These are phyloP conservation scores for Larimichthys polyactis DNA, from an alignment of 2,113 vertebrate genomes.

Conservation along the genomic window DNA sequence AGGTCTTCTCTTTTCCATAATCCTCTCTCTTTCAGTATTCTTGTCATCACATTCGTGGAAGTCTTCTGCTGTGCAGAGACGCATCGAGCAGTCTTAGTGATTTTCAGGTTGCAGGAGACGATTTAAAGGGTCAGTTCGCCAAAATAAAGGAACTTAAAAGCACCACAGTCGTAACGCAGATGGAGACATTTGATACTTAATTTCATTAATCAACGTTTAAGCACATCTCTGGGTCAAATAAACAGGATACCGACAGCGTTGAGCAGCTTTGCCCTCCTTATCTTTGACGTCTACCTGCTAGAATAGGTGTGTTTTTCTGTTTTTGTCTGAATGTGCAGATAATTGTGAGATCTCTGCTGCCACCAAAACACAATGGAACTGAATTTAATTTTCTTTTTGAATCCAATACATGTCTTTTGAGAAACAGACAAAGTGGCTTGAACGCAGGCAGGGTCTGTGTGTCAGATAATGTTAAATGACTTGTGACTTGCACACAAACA, in stretches of 20 bases:
- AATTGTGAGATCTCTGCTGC: no score
- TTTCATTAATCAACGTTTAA: background rate
- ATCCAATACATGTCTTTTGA: no score
- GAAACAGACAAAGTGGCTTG: no score
- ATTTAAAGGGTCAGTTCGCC: background rate
- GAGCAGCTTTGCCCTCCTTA: background rate
- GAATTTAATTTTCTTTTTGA: no score
- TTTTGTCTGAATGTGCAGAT: background rate
- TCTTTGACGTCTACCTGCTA: background rate
- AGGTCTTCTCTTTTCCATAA: constrained; percentile 25
- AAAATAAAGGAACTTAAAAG: background rate
- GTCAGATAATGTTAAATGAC: no score
- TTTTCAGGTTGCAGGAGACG: background rate
- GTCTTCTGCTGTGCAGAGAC: background rate
- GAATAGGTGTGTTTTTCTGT: background rate
- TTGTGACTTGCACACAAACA: no score
- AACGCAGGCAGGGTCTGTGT: no score
- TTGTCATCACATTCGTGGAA: constrained; percentile 11
- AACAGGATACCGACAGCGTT: background rate
- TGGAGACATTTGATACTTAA: background rate
- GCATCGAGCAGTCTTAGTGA: background rate
- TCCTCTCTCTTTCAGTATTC: background rate
- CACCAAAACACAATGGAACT: no score
- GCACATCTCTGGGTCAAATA: background rate
- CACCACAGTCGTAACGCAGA: background rate